These are phyloP conservation scores for Etia nguti DNA, from an alignment of 2,113 vertebrate species.

Conservation along the genomic window DNA sequence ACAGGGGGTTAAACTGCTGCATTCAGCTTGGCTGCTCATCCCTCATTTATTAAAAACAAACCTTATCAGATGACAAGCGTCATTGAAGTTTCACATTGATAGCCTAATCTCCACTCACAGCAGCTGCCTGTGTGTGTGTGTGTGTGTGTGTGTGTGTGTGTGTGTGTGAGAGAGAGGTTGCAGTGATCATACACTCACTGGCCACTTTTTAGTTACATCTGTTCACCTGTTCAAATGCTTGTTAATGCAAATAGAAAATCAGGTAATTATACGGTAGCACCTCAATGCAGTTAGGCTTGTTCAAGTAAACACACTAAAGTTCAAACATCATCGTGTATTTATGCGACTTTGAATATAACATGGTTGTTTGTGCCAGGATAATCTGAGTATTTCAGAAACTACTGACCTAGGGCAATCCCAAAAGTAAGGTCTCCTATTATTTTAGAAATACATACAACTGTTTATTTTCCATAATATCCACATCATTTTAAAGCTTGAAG, in stretches of 20 bases:
- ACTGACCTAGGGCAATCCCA: too few relatives aligned
- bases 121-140: constrained; percentile 12
- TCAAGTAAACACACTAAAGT: neutral
- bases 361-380: neutral
- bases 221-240: neutral
- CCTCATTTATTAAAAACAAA: constrained; percentile 61
- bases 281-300: neutral
- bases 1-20: constrained; percentile 47
- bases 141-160: neutral
- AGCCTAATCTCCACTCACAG: constrained; percentile 39
- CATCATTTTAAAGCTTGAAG: too few relatives aligned
- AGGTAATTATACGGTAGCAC: neutral
- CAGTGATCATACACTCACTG: neutral
- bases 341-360: neutral
- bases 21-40: constrained; percentile 30
- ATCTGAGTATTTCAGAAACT: neutral
- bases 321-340: neutral
- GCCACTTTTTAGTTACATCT: neutral
- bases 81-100: constrained; percentile 62
- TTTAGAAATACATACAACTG: too few relatives aligned
- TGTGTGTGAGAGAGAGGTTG: neutral
- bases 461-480: too few relatives aligned
- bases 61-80: constrained; percentile 48
- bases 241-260: too few relatives aligned
- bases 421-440: too few relatives aligned